Evolutionary conservation across 1,140 invertebrate species (phyloP).

Genomic region (Archegozetes longisetosus): DNA sequence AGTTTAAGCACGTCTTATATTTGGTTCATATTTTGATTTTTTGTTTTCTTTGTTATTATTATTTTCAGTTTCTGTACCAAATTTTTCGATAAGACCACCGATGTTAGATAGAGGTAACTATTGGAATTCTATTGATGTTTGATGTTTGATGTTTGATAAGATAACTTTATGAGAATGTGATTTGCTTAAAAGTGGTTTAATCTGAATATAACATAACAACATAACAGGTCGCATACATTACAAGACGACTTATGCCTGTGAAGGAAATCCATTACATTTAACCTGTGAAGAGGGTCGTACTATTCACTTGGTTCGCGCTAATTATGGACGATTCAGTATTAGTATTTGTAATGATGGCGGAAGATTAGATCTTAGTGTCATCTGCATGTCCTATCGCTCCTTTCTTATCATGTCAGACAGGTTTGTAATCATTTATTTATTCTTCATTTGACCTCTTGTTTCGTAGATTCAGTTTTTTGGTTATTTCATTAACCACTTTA

Average conservation of each 20-base stretch:
- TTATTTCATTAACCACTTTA: too few relatives aligned
- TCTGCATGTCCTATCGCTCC: conserved; percentile 65
- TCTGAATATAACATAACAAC: too few relatives aligned
- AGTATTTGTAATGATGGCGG: conserved; percentile 91
- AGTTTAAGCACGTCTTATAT: too few relatives aligned
- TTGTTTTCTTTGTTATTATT: background rate
- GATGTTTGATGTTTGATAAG: background rate
- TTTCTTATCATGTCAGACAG: conserved; percentile 34
- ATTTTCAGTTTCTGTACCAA: background rate
- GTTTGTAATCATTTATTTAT: conserved; percentile 23
- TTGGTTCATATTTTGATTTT: background rate
- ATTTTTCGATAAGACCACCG: background rate
- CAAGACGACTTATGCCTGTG: conserved; percentile 81
- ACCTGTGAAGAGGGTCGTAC: conserved; percentile 68
- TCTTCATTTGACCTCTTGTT: too few relatives aligned
- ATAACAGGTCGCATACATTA: conserved; percentile 53
- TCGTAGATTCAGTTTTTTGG: background rate
- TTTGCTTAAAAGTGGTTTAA: too few relatives aligned
- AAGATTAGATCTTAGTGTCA: conserved; percentile 85
- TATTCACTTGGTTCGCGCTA: conserved; percentile 80
- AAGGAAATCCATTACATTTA: conserved; percentile 71
- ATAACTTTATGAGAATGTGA: background rate
- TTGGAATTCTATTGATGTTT: background rate
- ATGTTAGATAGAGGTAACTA: background rate
- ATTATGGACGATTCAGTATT: conserved; percentile 89